Percentiles rank a stretch among this genome's conserved stretches.
phyloP scores from a whole-genome alignment of 2,113 vertebrate genomes.

The Nothoprocta pentlandii region DNA sequence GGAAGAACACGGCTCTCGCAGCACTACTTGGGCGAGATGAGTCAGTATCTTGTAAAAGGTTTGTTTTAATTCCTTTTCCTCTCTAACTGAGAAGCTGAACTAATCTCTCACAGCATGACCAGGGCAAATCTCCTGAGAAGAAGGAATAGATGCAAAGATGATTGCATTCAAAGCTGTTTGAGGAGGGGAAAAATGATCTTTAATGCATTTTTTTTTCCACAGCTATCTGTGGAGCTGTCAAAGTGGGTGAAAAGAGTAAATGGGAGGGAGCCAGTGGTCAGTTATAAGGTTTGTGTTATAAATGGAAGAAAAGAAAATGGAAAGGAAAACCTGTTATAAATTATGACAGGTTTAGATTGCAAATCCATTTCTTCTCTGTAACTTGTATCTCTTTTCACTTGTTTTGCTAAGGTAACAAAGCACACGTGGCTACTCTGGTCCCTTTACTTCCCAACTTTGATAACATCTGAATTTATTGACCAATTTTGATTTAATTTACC shows the following conservation, averaged over 20 bases:
- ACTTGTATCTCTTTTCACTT: background rate
- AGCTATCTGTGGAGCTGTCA: background rate
- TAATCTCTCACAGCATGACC: fast-evolving
- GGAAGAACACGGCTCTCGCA: background rate
- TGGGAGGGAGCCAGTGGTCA: background rate
- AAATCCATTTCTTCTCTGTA: background rate
- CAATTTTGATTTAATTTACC: slow-evolving; percentile 15
- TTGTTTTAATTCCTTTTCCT: background rate
- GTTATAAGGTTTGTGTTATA: background rate
- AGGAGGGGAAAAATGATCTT: background rate
- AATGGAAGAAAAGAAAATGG: background rate
- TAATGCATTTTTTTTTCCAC: background rate
- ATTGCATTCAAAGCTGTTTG: fast-evolving
- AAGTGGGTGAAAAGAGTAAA: background rate
- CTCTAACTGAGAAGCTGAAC: fast-evolving
- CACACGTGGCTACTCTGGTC: background rate
- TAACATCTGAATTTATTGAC: background rate
- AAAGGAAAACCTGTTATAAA: background rate
- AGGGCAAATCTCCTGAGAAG: background rate
- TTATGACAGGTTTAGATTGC: background rate
- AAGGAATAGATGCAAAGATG: background rate
- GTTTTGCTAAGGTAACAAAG: background rate
- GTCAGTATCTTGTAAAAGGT: background rate
- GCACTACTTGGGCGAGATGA: fast-evolving
- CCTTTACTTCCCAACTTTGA: fast-evolving